Percentiles rank a stretch among this genome's conserved stretches.
Evolutionary conservation across 1,140 invertebrate species (phyloP).

Genomic region (Zaprionus kolodkinae): DNA sequence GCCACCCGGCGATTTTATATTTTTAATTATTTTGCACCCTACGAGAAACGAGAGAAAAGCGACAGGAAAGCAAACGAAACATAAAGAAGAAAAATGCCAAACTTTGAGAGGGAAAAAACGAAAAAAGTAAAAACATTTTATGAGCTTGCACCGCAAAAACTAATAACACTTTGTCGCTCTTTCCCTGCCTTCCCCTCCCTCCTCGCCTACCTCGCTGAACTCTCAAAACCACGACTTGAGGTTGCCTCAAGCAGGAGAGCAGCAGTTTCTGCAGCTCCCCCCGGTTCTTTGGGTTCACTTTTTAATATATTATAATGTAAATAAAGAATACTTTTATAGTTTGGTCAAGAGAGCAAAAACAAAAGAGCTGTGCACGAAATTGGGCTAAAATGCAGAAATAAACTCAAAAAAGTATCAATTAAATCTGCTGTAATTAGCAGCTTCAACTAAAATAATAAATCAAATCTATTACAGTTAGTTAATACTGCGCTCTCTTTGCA

Average conservation of each 20-base stretch:
- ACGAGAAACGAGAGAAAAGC: conserved; percentile 29
- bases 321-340: neutral
- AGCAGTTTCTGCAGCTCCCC: no score
- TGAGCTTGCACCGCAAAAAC: conserved; percentile 75
- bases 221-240: conserved; percentile 60
- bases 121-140: conserved; percentile 69
- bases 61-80: conserved; percentile 20
- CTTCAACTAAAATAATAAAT: neutral
- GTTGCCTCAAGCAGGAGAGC: conserved; percentile 53
- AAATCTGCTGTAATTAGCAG: neutral
- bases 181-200: neutral
- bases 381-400: neutral
- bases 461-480: neutral
- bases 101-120: conserved; percentile 44
- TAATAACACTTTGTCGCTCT: conserved; percentile 70
- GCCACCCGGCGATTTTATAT: conserved; percentile 64
- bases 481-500: neutral
- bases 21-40: conserved; percentile 75
- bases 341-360: conserved; percentile 13
- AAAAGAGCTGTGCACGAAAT: conserved; percentile 16
- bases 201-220: conserved; percentile 14
- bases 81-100: conserved; percentile 48
- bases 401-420: conserved; percentile 17
- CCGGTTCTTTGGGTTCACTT: neutral
- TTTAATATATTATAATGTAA: conserved; percentile 7